Evolutionary conservation across 2,888 invertebrate genomes (phyloP).

Genomic region (Tetropium fuscum): DNA sequence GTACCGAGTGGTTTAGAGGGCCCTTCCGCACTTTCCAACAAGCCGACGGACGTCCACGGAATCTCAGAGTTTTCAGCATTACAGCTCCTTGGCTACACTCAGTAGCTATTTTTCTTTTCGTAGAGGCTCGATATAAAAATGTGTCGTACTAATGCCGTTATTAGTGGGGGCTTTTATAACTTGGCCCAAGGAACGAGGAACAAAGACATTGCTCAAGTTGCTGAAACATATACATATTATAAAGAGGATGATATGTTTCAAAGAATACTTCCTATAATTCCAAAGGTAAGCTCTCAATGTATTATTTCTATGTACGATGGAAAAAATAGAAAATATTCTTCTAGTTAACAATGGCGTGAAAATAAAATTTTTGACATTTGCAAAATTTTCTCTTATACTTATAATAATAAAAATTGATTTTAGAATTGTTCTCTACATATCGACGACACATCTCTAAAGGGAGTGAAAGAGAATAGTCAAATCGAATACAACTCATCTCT

Average conservation of each 20-base stretch:
- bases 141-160: conserved; percentile 70
- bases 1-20: too few relatives aligned
- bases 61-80: too few relatives aligned
- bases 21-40: too few relatives aligned
- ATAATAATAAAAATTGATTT: too few relatives aligned
- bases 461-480: conserved; percentile 76
- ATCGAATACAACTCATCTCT: conserved; percentile 76
- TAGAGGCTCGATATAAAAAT: conserved; percentile 77
- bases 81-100: too few relatives aligned
- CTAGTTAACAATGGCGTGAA: too few relatives aligned
- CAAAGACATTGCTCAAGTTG: conserved; percentile 34
- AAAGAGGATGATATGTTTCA: conserved; percentile 70
- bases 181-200: conserved; percentile 64
- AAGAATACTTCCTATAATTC: conserved; percentile 81
- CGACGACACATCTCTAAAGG: conserved; percentile 77
- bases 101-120: conserved; percentile 55
- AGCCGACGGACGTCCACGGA: too few relatives aligned
- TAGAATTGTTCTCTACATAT: conserved; percentile 79
- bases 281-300: conserved; percentile 81
- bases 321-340: too few relatives aligned
- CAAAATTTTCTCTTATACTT: too few relatives aligned
- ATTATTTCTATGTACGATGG: too few relatives aligned
- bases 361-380: too few relatives aligned
- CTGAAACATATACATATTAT: conserved; percentile 58
- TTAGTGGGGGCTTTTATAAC: conserved; percentile 72